Evolutionary conservation across 2,113 vertebrate genomes (phyloP).

Genomic region (Thamnophis sirtalis): DNA sequence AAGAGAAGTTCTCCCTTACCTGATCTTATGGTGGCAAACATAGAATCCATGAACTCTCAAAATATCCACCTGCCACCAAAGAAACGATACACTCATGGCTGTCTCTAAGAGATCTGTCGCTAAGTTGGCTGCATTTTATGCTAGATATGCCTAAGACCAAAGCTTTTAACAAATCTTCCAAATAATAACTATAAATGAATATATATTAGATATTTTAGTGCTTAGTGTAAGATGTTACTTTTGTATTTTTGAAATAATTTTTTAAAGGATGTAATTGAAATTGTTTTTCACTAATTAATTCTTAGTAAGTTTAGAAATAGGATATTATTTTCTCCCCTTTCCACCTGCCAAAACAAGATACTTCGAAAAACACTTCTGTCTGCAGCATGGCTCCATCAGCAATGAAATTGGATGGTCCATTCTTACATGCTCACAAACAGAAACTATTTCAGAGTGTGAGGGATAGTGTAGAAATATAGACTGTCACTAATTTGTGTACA

Average conservation of each 20-base stretch:
- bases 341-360: not conserved
- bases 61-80: not conserved
- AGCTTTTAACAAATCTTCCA: not conserved
- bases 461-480: not conserved
- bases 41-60: not conserved
- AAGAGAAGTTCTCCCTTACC: not conserved
- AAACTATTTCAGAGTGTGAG: not conserved
- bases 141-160: not conserved
- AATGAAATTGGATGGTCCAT: not conserved
- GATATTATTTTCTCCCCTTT: no score
- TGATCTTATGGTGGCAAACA: not conserved
- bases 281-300: not conserved
- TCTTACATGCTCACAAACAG: not conserved
- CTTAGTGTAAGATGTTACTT: not conserved
- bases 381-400: not conserved
- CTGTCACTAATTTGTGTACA: not conserved
- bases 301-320: not conserved
- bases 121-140: not conserved
- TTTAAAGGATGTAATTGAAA: not conserved
- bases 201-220: not conserved
- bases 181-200: not conserved
- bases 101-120: not conserved
- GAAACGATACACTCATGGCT: not conserved
- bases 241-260: constrained; percentile 4
- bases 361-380: not conserved